These are phyloP conservation scores for Drosophila yooni DNA, from an alignment of 2,888 invertebrate genomes.

Conservation along the genomic window DNA sequence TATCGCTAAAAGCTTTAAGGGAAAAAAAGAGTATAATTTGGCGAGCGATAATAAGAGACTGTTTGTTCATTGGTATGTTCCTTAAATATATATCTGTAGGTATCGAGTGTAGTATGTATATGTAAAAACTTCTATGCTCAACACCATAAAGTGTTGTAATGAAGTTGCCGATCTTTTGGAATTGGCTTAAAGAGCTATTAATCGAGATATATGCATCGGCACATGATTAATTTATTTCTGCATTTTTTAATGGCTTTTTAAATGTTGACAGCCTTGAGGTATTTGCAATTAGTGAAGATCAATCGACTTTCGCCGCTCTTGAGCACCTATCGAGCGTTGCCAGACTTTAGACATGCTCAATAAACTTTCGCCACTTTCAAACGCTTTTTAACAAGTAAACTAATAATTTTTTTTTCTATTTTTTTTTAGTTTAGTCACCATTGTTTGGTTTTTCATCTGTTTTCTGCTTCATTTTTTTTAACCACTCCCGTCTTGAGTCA, in stretches of 20 bases:
- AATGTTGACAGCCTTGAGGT: background rate
- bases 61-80: background rate
- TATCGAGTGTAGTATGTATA: background rate
- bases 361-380: conserved; percentile 26
- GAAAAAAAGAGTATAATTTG: background rate
- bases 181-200: background rate
- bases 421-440: conserved; percentile 36
- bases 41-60: background rate
- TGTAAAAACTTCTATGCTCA: background rate
- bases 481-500: conserved; percentile 43
- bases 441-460: conserved; percentile 2
- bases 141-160: background rate
- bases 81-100: background rate
- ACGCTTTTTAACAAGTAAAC: conserved; percentile 25
- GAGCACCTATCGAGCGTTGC: background rate
- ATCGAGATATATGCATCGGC: background rate
- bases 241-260: background rate
- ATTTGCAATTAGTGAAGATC: conserved; percentile 1
- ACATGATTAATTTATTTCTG: background rate
- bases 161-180: background rate
- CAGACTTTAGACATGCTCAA: conserved; percentile 19
- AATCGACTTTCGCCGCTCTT: conserved; percentile 2
- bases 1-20: background rate
- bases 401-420: background rate
- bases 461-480: background rate